phyloP scores from a whole-genome alignment of 2,888 invertebrate genomes.

The Apotomis capreana region DNA sequence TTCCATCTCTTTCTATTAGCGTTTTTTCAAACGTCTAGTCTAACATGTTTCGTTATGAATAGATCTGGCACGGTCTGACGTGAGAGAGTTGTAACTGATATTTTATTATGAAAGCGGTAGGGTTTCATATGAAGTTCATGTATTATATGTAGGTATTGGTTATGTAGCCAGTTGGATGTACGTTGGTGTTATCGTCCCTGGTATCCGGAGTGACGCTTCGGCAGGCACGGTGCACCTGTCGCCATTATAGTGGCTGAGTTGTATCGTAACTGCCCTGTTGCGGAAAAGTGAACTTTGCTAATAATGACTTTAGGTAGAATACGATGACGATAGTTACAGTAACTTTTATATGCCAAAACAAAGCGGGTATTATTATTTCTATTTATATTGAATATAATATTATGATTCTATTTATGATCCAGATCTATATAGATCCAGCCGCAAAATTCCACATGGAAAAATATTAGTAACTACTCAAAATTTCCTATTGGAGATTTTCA shows the following conservation, averaged over 20 bases:
- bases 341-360: constrained; percentile 18
- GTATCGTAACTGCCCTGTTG: constrained; percentile 42
- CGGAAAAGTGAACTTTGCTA: constrained; percentile 28
- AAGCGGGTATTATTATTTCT: constrained; percentile 1
- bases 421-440: too few species aligned
- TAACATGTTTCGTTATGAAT: constrained; percentile 42
- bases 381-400: too few species aligned
- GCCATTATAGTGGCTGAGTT: constrained; percentile 52
- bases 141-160: constrained; percentile 8
- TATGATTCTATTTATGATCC: too few species aligned
- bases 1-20: constrained; percentile 39
- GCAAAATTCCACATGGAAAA: too few species aligned
- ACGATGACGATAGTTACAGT: background rate
- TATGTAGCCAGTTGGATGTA: constrained; percentile 59
- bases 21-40: constrained; percentile 46
- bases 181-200: constrained; percentile 54
- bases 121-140: constrained; percentile 41
- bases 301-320: background rate
- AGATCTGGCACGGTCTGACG: constrained; percentile 37
- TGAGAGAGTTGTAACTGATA: background rate
- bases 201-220: constrained; percentile 61
- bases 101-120: constrained; percentile 40
- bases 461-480: too few species aligned
- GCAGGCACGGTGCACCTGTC: constrained; percentile 75
- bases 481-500: too few species aligned